A percentile compares a stretch with the other conserved stretches of the same genome.
Evolutionary conservation across 2,888 invertebrate genomes (phyloP).

Genomic region (Schrankia costaestrigalis): DNA sequence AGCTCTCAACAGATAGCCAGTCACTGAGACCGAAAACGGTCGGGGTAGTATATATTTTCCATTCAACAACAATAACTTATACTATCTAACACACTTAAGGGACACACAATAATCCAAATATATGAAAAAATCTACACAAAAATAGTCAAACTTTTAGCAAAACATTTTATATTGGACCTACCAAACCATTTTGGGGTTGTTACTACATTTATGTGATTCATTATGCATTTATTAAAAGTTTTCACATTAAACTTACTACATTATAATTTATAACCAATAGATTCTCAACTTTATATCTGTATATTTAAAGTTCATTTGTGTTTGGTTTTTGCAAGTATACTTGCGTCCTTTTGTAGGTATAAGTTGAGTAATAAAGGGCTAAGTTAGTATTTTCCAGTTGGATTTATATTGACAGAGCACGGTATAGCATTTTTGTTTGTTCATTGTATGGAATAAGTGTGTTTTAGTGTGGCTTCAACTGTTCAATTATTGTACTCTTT

Average conservation of each 20-base stretch:
- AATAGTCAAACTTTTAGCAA: no score
- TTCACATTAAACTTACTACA: slow-evolving; percentile 31
- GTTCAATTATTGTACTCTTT: no score
- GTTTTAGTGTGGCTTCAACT: slow-evolving; percentile 42
- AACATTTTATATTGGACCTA: no score
- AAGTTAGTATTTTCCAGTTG: slow-evolving; percentile 63
- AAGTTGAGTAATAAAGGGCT: slow-evolving; percentile 42
- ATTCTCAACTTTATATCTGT: fast-evolving
- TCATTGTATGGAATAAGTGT: slow-evolving; percentile 55
- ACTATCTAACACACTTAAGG: no score
- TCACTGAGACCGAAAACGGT: no score
- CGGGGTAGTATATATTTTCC: no score
- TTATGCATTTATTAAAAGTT: slow-evolving; percentile 58
- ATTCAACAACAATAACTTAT: no score
- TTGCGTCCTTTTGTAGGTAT: slow-evolving; percentile 13
- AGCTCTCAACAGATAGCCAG: no score
- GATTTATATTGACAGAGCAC: slow-evolving; percentile 72
- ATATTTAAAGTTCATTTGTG: slow-evolving; percentile 5
- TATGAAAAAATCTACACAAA: no score
- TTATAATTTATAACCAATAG: not conserved
- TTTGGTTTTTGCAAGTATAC: not conserved
- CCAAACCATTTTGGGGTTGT: slow-evolving; percentile 32
- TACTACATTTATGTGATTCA: slow-evolving; percentile 51
- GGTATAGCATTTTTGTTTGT: slow-evolving; percentile 60
- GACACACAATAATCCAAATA: no score